Base-by-base conservation (phyloP, 2,797 vertebrate species). In the Myotis pilosus region DNA sequence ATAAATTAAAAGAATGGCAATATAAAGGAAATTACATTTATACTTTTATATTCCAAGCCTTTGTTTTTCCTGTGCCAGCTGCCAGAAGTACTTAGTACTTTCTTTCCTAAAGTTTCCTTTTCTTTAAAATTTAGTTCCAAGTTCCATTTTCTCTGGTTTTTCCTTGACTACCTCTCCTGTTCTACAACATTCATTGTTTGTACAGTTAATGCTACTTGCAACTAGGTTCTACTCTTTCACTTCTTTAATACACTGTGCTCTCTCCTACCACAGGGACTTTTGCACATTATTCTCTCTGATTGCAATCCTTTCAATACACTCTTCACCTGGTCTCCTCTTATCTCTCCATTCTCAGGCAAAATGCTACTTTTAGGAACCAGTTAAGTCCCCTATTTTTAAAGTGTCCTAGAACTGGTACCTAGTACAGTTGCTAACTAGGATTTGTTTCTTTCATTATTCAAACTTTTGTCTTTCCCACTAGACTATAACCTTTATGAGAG, bases 21-120 rank as follows among this genome's bases (percentile, higher is more conserved):
- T 88, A 68, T 66, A 33, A 69, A 93, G 68, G 44, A 81, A 16
- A 76, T 72, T 22, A 6, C 20, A 19, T 47, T 89, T 74, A 20
- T 1, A 12, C 25, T 20, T 51, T 64, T 8, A 5, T 57, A 33
- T 74, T 82, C 4, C 5, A 25, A 28, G 30, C 15, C 4, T 85
- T 92, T 91, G 68, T 41, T 83, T 85, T 64, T 80, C 22, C 47
- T 88, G 20, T 41, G 33, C 9, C 49, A 64, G 36, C 28, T 92
- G 41, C 64, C 2, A n/a, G 23, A 78, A 90, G 47, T 55, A 53
- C 6, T n/a, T 75, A 85, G 38, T 12, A 25, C 0, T 79, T 71
- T 75, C 60, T 5, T 85, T 78, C 74, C 38, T 64, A 53, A 76
- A 74, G 38, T 51, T 5, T 5, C 23, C 4, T 22, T 89, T 13